These are phyloP conservation scores for Spisula solida DNA, from an alignment of 2,888 invertebrate species.

Conservation along the genomic window DNA sequence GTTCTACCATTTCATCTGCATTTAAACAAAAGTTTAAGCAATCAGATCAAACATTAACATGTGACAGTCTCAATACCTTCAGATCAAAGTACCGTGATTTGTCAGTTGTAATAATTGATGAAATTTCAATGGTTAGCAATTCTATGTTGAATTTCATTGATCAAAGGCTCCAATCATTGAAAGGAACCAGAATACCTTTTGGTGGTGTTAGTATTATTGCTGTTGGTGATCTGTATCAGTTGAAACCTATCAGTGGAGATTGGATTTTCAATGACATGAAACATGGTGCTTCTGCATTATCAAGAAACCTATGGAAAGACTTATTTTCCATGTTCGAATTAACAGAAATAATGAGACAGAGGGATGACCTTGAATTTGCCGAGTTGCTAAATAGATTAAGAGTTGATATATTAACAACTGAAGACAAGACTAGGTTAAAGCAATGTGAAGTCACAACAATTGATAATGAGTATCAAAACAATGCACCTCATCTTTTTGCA, in stretches of 20 bases:
- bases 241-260: not conserved
- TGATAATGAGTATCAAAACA: too few relatives aligned
- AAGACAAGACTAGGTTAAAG: too few relatives aligned
- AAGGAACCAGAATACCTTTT: constrained; percentile 12
- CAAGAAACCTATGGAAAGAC: constrained; percentile 28
- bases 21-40: constrained; percentile 38
- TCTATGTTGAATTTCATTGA: not conserved
- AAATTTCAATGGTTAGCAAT: not conserved
- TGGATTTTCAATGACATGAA: constrained; percentile 28
- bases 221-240: constrained; percentile 28
- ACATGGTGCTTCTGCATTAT: not conserved
- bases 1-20: constrained; percentile 62
- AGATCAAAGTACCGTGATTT: constrained; percentile 45
- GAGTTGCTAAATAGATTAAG: too few relatives aligned
- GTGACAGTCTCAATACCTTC: constrained; percentile 49
- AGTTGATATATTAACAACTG: too few relatives aligned
- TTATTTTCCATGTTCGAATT: constrained; percentile 32
- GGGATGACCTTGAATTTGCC: constrained; percentile 26
- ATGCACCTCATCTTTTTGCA: too few relatives aligned
- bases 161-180: not conserved
- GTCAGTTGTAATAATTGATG: constrained; percentile 66
- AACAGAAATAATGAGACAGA: constrained; percentile 46
- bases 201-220: constrained; percentile 26
- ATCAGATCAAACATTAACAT: constrained; percentile 47
- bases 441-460: too few relatives aligned